Base-by-base conservation (phyloP, 2,888 invertebrate species). In the Beris chalybata region DNA sequence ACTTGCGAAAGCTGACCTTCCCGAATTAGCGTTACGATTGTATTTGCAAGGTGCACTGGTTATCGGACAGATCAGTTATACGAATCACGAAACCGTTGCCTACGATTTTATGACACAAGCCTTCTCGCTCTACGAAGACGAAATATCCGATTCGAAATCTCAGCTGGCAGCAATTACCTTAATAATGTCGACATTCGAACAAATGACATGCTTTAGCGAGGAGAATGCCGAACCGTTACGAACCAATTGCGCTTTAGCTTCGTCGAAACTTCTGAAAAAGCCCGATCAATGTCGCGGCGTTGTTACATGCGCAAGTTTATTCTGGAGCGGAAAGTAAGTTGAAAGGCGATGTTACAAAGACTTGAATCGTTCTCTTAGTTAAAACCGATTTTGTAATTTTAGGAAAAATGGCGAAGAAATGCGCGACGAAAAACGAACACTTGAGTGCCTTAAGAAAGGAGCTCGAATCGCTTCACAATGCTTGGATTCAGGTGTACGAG, bases 261-360 rank as follows among this genome's bases (percentile, higher is more conserved):
- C 97, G 6, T 93, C 96, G 70, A 97, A 97, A 77, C 84, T 99
- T 72, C 84, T 99, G 32, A 96, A 98, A 82, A 99, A 99, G 75
- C 97, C 97, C 0, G 99, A 99, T 82, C 99, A 99, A 79, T 97
- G 97, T 74, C 85, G 97, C 47, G 97, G 95, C 0, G 95, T 97
- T 0, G 92, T 93, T 0, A 87, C 92, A 0, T 96, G 96, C 78
- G 93, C 98, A 0, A 95, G 97, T 79, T 86, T 99, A 68, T 99
- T 97, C 83, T 99, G 99, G 99, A 95, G 95, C 71, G 94, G 93
- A 13, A 88, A 91, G 71, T 84, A 72, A 74, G 77, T 74, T 0
- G 0, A 11, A 15, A 15, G 13, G 38, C 7, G 3, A 38, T 38
- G 22, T 38, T 47, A 22, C 29, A 50, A n/a, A 43, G 31, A 12